Evolutionary conservation across 2,113 vertebrate genomes (phyloP).

Genomic region (Sakesphorus luctuosus): DNA sequence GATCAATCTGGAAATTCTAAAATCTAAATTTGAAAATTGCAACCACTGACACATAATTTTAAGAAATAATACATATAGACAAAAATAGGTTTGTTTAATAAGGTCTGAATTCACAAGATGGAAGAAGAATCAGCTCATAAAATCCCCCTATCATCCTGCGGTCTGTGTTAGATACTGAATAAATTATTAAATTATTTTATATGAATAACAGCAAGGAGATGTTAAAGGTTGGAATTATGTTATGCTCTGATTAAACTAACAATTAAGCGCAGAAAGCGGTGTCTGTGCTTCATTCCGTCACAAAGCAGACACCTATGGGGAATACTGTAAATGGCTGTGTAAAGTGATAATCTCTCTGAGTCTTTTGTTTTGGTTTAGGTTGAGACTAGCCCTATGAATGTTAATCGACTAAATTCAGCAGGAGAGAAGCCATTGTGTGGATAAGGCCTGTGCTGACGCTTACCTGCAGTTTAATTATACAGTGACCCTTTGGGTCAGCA

Average conservation of each 20-base stretch:
- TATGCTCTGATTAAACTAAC: conserved; percentile 3
- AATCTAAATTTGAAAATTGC: background rate
- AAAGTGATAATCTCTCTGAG: background rate
- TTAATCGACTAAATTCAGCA: background rate
- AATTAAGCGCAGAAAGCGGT: background rate
- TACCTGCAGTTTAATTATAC: background rate
- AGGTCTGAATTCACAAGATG: background rate
- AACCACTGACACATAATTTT: background rate
- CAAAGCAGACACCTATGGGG: background rate
- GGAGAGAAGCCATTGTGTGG: background rate
- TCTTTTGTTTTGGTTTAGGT: background rate
- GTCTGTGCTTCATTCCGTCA: no score
- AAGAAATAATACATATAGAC: background rate
- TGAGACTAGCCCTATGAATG: background rate
- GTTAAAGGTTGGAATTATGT: background rate
- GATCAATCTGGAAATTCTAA: background rate
- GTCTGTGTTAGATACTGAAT: background rate
- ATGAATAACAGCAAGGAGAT: background rate
- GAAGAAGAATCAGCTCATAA: background rate
- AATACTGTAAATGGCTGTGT: background rate
- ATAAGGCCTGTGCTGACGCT: background rate
- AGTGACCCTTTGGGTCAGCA: background rate
- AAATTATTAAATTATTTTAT: background rate
- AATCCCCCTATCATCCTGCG: accelerated
- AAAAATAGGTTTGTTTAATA: background rate